Evolutionary conservation across 2,113 vertebrate species (phyloP).

Genomic region (Menura novaehollandiae): DNA sequence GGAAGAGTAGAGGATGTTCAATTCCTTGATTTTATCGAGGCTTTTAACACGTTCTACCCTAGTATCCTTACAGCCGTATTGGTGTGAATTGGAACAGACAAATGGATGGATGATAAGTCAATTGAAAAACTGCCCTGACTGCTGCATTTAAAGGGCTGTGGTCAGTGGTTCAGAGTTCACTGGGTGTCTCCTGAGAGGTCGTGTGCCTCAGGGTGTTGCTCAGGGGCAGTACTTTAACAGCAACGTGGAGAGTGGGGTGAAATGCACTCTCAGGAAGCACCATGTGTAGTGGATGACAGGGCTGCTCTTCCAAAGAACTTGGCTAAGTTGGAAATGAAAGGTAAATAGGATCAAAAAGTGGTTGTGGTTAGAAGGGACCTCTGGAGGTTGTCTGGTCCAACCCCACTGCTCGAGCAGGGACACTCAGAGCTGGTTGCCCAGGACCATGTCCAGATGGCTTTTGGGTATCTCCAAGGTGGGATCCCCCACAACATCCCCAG

Average conservation of each 20-base stretch:
- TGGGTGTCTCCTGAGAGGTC: background rate
- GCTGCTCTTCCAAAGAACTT: background rate
- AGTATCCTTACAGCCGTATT: background rate
- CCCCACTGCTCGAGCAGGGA: background rate
- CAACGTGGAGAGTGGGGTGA: accelerated
- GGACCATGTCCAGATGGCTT: background rate
- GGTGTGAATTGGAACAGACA: background rate
- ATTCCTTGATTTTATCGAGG: background rate
- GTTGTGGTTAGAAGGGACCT: background rate
- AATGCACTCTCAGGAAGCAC: background rate
- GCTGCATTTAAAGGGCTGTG: background rate
- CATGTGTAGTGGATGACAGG: background rate
- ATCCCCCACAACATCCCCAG: background rate
- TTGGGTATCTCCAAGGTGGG: background rate
- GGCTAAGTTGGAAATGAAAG: background rate
- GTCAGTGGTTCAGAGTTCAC: background rate
- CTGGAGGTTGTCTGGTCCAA: background rate
- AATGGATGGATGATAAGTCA: background rate
- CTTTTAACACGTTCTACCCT: background rate
- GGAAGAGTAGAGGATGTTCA: background rate
- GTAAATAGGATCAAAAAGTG: background rate
- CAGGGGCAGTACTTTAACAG: background rate
- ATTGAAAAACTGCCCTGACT: background rate
- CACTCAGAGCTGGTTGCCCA: background rate
- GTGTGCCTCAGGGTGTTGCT: background rate